phyloP scores from a whole-genome alignment of 2,888 invertebrate species.

The Synanthedon formicaeformis region DNA sequence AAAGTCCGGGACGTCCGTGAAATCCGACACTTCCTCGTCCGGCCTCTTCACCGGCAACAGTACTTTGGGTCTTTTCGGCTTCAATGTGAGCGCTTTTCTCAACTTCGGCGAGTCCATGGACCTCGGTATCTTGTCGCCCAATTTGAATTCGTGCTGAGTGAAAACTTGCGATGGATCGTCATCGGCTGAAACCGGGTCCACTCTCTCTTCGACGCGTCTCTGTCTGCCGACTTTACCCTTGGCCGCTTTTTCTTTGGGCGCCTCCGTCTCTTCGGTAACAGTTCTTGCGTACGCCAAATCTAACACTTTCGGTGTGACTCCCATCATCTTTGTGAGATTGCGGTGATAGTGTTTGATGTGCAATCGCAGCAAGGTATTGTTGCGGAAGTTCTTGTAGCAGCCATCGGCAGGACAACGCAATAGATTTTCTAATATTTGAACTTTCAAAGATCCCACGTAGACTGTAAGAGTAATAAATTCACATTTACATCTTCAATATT shows the following conservation, averaged over 20 bases:
- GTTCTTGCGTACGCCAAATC: slow-evolving; percentile 87
- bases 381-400: slow-evolving; percentile 90
- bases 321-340: slow-evolving; percentile 79
- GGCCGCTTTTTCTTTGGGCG: slow-evolving; percentile 17
- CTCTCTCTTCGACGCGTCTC: slow-evolving; percentile 30
- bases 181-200: slow-evolving; percentile 16
- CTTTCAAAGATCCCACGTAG: slow-evolving; percentile 71
- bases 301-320: slow-evolving; percentile 86
- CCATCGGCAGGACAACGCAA: slow-evolving; percentile 82
- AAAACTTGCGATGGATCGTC: neutral
- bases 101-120: slow-evolving; percentile 51
- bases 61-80: slow-evolving; percentile 50
- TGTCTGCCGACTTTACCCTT: slow-evolving; percentile 47
- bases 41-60: slow-evolving; percentile 42
- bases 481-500: too few species aligned
- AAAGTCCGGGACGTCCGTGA: neutral
- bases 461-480: slow-evolving; percentile 31
- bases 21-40: neutral
- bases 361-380: slow-evolving; percentile 90
- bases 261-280: slow-evolving; percentile 20
- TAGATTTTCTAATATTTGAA: slow-evolving; percentile 77
- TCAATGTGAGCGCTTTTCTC: slow-evolving; percentile 36
- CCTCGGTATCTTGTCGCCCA: slow-evolving; percentile 16
- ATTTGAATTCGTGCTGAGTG: neutral
- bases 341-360: slow-evolving; percentile 96